Percentiles rank a stretch among this genome's conserved stretches.
Conservation (phyloP, 1,140 invertebrate species). For the Drosophila ananassae region DNA sequence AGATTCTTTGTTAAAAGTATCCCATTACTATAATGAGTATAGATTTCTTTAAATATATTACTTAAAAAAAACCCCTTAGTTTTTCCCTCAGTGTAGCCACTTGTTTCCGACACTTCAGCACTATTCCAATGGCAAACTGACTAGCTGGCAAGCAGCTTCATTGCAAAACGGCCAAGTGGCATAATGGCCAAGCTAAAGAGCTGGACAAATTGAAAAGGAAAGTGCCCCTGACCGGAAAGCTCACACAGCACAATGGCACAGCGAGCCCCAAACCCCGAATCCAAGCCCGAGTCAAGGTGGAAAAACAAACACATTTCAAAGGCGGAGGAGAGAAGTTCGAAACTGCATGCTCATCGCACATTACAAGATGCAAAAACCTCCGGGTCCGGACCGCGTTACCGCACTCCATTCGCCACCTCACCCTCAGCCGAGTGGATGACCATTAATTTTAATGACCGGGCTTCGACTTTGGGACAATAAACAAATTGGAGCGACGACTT, state of each 20-base stretch:
- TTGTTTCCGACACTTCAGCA: conserved; percentile 44
- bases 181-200: conserved; percentile 67
- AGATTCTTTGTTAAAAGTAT: too few relatives aligned
- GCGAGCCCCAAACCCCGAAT: conserved; percentile 7
- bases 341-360: conserved; percentile 71
- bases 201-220: conserved; percentile 73
- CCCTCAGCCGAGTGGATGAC: conserved; percentile 15
- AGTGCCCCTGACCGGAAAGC: conserved; percentile 77
- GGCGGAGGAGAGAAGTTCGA: conserved; percentile 10
- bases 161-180: conserved; percentile 66
- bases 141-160: conserved; percentile 34
- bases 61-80: too few relatives aligned
- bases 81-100: conserved; percentile 55
- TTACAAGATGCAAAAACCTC: conserved; percentile 27
- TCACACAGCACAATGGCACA: conserved; percentile 32
- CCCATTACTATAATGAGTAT: too few relatives aligned
- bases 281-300: conserved; percentile 3
- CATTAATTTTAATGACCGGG: conserved; percentile 68
- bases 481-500: conserved; percentile 22
- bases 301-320: conserved; percentile 8
- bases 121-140: conserved; percentile 49
- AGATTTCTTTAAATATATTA: too few relatives aligned
- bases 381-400: conserved; percentile 25
- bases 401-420: conserved; percentile 15
- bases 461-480: conserved; percentile 20